Base-by-base conservation (phyloP, 2,888 invertebrate genomes). In the Odontocerum albicorne region DNA sequence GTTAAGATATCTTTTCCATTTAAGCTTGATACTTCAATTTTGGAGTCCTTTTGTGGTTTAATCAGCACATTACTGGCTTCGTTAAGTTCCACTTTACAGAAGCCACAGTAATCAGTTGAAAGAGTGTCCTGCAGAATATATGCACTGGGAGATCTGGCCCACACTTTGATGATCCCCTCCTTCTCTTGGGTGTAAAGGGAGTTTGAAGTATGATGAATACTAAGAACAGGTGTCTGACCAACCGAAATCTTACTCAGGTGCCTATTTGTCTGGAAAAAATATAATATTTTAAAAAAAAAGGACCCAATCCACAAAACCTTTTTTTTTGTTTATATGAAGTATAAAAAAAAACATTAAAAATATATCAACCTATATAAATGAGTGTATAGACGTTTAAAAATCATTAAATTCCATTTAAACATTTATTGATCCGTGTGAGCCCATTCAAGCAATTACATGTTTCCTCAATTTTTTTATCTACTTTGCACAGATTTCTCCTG, bases 111-210 rank as follows among this genome's bases (percentile, higher is more conserved):
- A 62, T 84, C 81, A 49, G 80, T 80, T n/a, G 81, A 68, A 52
- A 85, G 76, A 4, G 74, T 73, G 56, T 80, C 77, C 27, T 79
- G 72, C 59, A 83, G 73, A 55, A 79, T 73, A 56, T 87, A 87
- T 52, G 84, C 82, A 4, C 75, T 72, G 64, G 82, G 83, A 55
- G 79, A 75, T 62, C 79, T 75, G 62, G 79, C 74, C 82, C 87
- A 89, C 60, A 86, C 71, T 71, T 87, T 87, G 36, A 85, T 77
- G 45, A 74, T 72, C 59, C 89, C 90, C 57, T 82, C 84, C 70
- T 90, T 90, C 68, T 88, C 86, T 72, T 90, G 90, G 6, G 87
- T 85, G 62, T 89, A 77, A 61, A 90, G 76, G 61, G 81, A 77
- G 60, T 80, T 78, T 50, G 75, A 74, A 2, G 84, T 77, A 65